Evolutionary conservation across 2,888 invertebrate genomes (phyloP).

Genomic region (Athalia rosae): DNA sequence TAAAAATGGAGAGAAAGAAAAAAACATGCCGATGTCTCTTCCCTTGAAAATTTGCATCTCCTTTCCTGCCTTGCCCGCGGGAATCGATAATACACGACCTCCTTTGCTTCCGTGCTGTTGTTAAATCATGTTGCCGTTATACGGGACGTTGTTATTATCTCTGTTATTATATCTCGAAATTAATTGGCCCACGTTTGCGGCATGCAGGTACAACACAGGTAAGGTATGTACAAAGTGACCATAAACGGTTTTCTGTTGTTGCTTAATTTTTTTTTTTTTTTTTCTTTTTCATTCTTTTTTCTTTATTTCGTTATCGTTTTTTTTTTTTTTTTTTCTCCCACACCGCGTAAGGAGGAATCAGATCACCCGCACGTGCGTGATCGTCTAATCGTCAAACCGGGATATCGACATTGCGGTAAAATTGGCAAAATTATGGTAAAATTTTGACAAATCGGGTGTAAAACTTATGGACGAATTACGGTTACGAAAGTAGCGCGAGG

Average conservation of each 20-base stretch:
- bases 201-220: not conserved
- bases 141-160: slow-evolving; percentile 27
- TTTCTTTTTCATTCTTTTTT: not conserved
- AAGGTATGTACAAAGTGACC: not conserved
- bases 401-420: too few relatives aligned
- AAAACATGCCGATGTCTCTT: not conserved
- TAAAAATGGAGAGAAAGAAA: not conserved
- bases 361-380: too few relatives aligned
- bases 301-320: not conserved
- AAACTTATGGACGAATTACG: too few relatives aligned
- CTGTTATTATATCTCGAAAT: slow-evolving; percentile 36
- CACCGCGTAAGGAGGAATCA: not conserved
- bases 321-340: not conserved
- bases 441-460: too few relatives aligned
- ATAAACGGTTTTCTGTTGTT: too few relatives aligned
- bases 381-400: too few relatives aligned
- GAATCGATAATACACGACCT: slow-evolving; percentile 44
- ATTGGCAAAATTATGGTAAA: too few relatives aligned
- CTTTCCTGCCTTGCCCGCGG: slow-evolving; percentile 23
- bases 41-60: slow-evolving; percentile 42
- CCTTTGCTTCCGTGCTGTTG: slow-evolving; percentile 39
- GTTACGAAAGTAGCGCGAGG: too few relatives aligned
- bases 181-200: slow-evolving; percentile 22
- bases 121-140: slow-evolving; percentile 42
- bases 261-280: not conserved